A percentile compares a stretch with the other conserved stretches of the same genome.
Evolutionary conservation across 2,797 vertebrate genomes (phyloP).

Genomic region (Scolopax rusticola): DNA sequence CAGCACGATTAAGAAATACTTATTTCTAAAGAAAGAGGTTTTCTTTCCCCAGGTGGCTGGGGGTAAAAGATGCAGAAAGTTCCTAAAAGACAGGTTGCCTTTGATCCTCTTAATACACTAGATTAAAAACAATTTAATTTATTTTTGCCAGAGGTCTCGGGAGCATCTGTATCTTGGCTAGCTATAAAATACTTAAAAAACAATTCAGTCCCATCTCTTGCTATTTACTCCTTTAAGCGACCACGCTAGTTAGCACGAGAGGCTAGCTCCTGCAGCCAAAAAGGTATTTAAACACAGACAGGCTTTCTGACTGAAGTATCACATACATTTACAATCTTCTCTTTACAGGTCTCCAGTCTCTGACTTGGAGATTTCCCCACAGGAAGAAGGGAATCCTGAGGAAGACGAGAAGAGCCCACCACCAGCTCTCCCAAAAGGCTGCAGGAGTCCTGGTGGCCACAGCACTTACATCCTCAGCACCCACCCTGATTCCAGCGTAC

Average conservation of each 20-base stretch:
- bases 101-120: constrained; percentile 28
- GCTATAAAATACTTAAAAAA: constrained; percentile 35
- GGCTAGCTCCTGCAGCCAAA: constrained; percentile 18
- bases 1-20: neutral
- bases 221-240: constrained; percentile 25
- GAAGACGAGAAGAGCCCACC: neutral
- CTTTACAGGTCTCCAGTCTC: neutral
- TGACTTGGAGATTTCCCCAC: rapidly evolving
- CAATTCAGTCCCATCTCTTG: constrained; percentile 21
- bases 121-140: neutral
- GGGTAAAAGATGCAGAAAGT: neutral
- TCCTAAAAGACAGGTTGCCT: neutral
- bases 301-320: neutral
- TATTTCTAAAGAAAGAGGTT: neutral
- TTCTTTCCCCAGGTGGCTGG: neutral
- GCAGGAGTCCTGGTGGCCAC: neutral
- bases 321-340: neutral
- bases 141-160: constrained; percentile 45
- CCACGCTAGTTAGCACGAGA: neutral
- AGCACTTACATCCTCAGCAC: neutral
- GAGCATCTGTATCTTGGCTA: neutral
- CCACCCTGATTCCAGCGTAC: rapidly evolving
- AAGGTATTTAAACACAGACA: neutral
- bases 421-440: neutral
- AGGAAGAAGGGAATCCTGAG: neutral